phyloP scores from a whole-genome alignment of 2,888 invertebrate genomes.

The Tiphia femorata region DNA sequence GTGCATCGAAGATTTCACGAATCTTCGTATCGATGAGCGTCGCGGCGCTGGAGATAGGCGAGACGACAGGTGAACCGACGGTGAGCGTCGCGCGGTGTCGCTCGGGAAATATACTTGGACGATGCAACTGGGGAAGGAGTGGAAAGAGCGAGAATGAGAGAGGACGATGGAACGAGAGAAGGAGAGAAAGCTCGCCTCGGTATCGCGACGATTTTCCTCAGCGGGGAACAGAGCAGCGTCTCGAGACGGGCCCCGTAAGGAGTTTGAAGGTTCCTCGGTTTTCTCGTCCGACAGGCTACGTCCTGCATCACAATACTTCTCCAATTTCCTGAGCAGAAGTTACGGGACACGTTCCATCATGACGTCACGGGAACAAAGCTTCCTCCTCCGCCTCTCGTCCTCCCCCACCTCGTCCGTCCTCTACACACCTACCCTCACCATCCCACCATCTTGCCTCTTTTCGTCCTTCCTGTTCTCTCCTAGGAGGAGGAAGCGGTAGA shows the following conservation, averaged over 20 bases:
- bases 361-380: conserved; percentile 56
- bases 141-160: too few relatives aligned
- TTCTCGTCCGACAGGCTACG: conserved; percentile 49
- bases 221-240: neutral
- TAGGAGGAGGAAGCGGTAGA: too few relatives aligned
- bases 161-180: neutral
- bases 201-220: neutral
- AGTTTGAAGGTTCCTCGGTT: conserved; percentile 42
- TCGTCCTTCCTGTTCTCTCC: conserved; percentile 1
- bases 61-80: too few relatives aligned
- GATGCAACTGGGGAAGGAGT: neutral
- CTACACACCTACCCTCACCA: neutral
- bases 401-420: neutral
- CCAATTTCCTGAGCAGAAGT: conserved; percentile 58
- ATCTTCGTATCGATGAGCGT: too few relatives aligned
- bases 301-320: conserved; percentile 58
- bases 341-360: conserved; percentile 58
- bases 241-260: conserved; percentile 9
- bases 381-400: conserved; percentile 41
- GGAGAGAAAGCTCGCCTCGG: neutral
- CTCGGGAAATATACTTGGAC: neutral
- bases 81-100: too few relatives aligned
- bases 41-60: too few relatives aligned
- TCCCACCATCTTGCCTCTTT: neutral
- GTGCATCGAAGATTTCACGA: too few relatives aligned